These are phyloP conservation scores for Eidolon dupreanum DNA, from an alignment of 2,797 vertebrate species.

Conservation along the genomic window DNA sequence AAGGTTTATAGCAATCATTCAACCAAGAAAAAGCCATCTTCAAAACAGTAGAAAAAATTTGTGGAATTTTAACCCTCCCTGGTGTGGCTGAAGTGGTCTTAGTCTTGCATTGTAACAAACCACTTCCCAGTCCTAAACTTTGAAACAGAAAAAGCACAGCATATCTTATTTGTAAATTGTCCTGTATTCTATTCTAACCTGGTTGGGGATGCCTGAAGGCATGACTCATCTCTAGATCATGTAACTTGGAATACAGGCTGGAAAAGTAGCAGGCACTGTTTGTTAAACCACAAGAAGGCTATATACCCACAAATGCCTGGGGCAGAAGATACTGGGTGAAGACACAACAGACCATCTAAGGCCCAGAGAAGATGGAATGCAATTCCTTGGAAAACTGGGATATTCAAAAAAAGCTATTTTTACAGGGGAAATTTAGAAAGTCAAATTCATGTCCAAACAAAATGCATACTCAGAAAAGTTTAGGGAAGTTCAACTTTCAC, in stretches of 20 bases:
- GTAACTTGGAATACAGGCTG: neutral
- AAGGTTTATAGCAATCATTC: neutral
- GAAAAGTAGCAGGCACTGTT: neutral
- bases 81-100: neutral
- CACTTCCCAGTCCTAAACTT: neutral
- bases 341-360: neutral
- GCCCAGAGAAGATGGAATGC: neutral
- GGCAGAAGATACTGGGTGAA: neutral
- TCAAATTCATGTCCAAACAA: neutral
- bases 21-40: neutral
- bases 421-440: neutral
- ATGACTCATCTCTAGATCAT: neutral
- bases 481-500: neutral
- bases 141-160: neutral
- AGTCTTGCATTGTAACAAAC: neutral
- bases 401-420: neutral
- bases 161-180: neutral
- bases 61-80: neutral
- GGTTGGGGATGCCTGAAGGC: neutral
- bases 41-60: neutral
- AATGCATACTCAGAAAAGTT: neutral
- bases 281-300: neutral
- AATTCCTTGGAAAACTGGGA: neutral
- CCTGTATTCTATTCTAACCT: neutral
- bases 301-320: neutral